Conservation (phyloP, 2,888 invertebrate genomes). For the Pherbina coryleti region DNA sequence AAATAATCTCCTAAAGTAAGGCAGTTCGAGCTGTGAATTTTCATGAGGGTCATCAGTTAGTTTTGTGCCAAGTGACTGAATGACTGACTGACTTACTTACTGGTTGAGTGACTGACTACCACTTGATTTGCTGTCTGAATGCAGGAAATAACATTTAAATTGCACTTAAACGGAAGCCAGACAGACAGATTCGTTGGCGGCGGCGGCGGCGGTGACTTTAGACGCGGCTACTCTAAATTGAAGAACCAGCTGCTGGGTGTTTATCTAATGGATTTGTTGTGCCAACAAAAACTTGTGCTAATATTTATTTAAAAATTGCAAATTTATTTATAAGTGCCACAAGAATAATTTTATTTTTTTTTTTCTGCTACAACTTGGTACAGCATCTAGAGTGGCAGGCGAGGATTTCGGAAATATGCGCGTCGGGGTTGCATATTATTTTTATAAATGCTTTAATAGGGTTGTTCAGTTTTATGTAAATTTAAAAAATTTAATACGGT, state of each 20-base stretch:
- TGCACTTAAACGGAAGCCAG: conserved; percentile 27
- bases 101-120: background rate
- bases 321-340: background rate
- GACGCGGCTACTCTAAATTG: background rate
- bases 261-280: conserved; percentile 14
- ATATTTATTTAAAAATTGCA: conserved; percentile 12
- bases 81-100: conserved; percentile 1
- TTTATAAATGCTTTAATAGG: too few relatives aligned
- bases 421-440: too few relatives aligned
- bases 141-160: conserved; percentile 19
- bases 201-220: too few relatives aligned
- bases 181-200: conserved; percentile 9
- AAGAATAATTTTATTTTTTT: background rate
- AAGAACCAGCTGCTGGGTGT: background rate
- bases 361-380: background rate
- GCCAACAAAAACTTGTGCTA: conserved; percentile 17
- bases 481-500: too few relatives aligned
- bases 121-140: background rate
- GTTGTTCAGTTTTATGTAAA: too few relatives aligned
- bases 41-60: conserved; percentile 27
- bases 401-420: too few relatives aligned
- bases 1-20: conserved; percentile 9
- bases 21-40: conserved; percentile 21
- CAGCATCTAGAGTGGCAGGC: background rate
- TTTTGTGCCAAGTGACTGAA: conserved; percentile 5